Base-by-base conservation (phyloP, 2,888 invertebrate genomes). In the Xestia ashworthii region DNA sequence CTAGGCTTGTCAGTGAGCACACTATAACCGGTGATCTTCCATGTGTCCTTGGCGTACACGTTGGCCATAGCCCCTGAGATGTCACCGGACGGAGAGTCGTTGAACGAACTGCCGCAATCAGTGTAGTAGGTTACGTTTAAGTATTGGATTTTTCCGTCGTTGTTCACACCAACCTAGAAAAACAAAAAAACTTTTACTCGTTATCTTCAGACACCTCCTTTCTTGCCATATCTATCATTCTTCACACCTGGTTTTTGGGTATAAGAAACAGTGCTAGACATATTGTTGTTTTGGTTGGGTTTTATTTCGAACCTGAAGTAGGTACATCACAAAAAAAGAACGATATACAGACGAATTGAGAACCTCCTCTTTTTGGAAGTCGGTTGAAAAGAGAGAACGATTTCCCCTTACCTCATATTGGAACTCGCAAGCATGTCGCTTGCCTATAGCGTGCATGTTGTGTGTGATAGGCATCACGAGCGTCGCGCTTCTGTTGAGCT, bases 1-100 rank as follows among this genome's bases (percentile, higher is more conserved):
- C 97, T 94, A 0, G 98, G 97, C 60, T 97, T 97, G 88, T 98
- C 98, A 0, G 98, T 98, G 22, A 93, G 94, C 0, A 97, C 97
- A 32, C 97, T 97, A 88, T 97, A 95, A 0, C 96, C 96, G 12
- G 92, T 92, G 38, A 97, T 88, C 22, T 89, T 90, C 95, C 97
- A 97, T 0, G 95, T 92, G 0, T 94, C 91, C 5, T 92, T 91
- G 60, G 97, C 95, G 89, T 98, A 98, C 79, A 97, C 95, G 72
- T 95, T 97, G 12, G 89, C 89, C 64, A 97, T 81, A 8, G 93
- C 88, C 0, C 68, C 60, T 0, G 92, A 87, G 1, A 96, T 90
- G 41, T 91, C 91, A 1, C 89, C 78, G 0, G 89, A 88, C 0
- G 92, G 78, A 0, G 90, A 76, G 71, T 97, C 97, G 89, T 97